Evolutionary conservation across 53 echinoderm and acorn worm species (phyloP), one percentile per base, ranked within the genome.

Genomic region (Luidia sarsii): DNA sequence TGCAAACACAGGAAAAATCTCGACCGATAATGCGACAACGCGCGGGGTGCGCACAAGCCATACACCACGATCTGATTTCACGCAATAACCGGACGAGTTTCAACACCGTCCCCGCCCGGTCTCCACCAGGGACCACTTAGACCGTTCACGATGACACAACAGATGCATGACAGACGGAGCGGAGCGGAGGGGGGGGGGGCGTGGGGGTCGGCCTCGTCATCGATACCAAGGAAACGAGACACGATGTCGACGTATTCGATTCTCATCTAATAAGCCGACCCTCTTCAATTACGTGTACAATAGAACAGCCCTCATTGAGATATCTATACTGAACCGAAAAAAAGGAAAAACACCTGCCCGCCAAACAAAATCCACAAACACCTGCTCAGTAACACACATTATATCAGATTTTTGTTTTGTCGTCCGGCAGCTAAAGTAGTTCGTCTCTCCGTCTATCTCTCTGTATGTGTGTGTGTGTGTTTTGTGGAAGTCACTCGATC

Each of bases 221-320:
- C 71, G 54, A 71, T 54, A 71, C 71, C 71, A 71, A 71, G 71
- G 52, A 52, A 71, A 71, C 71, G 33, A 52, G 71, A 71, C 71
- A 54, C 29, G 27, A 23, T 53, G 71, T 71, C 71, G 36, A 36
- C 20, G 19, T 33, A 51, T 52, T 71, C 71, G 71, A 36, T 71
- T 71, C 50, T 20, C 33, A 19, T 33, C 22, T 53, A 48, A 36
- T 48, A 25, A 33, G 35, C 36, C 53, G 52, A 71, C 53, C 71
- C 71, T 51, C 53, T 71, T 19, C 52, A 71, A 71, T 71, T 71
- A 71, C 10, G 22, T 23, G 24, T 23, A 71, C 71, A 71, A 53
- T 25, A 52, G 71, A 35, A 30, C n/a, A 35, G 32, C 71, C n/a
- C 53, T 36, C 51, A 71, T 54, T 32, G 37, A 52, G 36, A 48